Conservation (phyloP, 2,888 invertebrate species). For the Stenolophus ochropezus region DNA sequence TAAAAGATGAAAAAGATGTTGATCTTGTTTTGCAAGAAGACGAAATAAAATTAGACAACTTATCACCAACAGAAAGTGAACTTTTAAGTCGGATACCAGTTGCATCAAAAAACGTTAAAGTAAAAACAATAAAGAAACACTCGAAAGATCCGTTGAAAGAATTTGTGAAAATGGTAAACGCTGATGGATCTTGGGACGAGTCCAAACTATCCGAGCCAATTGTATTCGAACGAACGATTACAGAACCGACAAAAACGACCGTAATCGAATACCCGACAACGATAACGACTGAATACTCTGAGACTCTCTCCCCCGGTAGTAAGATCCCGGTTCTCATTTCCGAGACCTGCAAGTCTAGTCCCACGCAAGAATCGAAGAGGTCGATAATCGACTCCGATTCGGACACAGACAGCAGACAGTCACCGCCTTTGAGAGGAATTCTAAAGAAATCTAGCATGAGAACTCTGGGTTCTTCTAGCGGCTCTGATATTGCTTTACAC, state of each 20-base stretch:
- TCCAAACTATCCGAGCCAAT: conserved; percentile 48
- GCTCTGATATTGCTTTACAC: conserved; percentile 79
- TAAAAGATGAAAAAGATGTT: conserved; percentile 67
- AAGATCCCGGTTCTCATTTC: conserved; percentile 73
- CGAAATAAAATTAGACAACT: conserved; percentile 57
- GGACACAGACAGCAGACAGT: conserved; percentile 71
- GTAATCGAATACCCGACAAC: conserved; percentile 64
- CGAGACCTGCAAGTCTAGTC: conserved; percentile 67
- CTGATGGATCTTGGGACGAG: conserved; percentile 72
- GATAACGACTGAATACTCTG: conserved; percentile 60
- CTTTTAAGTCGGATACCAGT: conserved; percentile 71
- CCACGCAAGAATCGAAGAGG: conserved; percentile 67
- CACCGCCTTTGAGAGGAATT: conserved; percentile 71
- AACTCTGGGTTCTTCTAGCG: conserved; percentile 79
- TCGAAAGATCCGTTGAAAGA: conserved; percentile 73
- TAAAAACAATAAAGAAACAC: conserved; percentile 74
- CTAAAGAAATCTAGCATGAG: conserved; percentile 71
- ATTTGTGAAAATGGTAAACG: conserved; percentile 70
- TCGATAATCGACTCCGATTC: conserved; percentile 72
- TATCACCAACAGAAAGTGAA: conserved; percentile 68
- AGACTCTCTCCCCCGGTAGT: conserved; percentile 68
- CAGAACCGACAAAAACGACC: conserved; percentile 70
- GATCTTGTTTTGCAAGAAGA: conserved; percentile 64
- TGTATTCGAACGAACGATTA: conserved; percentile 58
- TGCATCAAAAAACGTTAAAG: conserved; percentile 70